Base-by-base conservation (phyloP, 2,797 vertebrate genomes). In the Xenopus petersii region DNA sequence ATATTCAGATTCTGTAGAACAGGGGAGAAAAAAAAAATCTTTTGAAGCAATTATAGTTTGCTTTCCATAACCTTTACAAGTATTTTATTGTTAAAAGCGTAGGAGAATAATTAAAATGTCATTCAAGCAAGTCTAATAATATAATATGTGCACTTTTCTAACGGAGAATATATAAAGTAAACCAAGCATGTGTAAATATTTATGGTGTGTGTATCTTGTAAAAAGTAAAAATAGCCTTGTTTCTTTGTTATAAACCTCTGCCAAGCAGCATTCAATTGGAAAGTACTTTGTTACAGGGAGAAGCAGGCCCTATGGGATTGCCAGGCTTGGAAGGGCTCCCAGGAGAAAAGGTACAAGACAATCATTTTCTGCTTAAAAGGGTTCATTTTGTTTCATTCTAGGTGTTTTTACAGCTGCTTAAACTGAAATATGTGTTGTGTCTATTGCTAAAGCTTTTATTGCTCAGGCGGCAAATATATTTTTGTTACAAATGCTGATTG, bases 261-360 rank as follows among this genome's bases (percentile, higher is more conserved):
- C 62, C 2, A 51, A 59, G 16, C 26, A 59, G 63, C 46, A 54
- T 70, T 76, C 64, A 9, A 17, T 55, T 49, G 10, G 63, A 65
- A 63, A 56, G 26, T 62, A 63, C 36, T 75, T 54, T 83, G 73
- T 69, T 79, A 64, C 54, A 98, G 98, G 97, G 97, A 61, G 96
- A 98, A 70, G 89, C 93, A 10, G 98, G 98, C 74, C 88, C 90
- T 0, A 98, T 98, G 96, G 98, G 98, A 81, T 87, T 99, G 83
- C 96, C 97, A 48, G 98, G 97, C 77, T 88, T 98, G 69, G 97
- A 99, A 91, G 97, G 98, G 77, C 91, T 98, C 79, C 93, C 94
- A 64, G 98, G 98, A 74, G 85, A 93, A 85, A 99, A 99, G 95
- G 97, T 98, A 86, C 42, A 77, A 79, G 4, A n/a, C 21, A 30